Conservation (phyloP, 2,797 vertebrate genomes). For the Phalloptychus januarius region DNA sequence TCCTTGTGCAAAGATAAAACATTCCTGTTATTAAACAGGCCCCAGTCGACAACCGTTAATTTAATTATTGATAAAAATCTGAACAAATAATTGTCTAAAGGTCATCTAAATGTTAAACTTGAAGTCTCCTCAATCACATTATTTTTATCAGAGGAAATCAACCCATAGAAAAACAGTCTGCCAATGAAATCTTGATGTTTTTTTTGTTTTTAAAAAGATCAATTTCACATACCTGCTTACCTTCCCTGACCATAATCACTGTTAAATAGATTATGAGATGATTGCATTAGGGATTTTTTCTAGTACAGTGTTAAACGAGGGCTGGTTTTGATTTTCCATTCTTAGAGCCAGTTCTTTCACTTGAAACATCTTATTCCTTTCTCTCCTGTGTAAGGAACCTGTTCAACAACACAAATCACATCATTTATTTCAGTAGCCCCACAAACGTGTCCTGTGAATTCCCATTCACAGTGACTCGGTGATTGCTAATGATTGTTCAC, state of each 20-base stretch:
- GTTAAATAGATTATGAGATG: background rate
- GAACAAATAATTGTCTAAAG: conserved; percentile 26
- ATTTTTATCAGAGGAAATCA: background rate
- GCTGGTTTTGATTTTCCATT: background rate
- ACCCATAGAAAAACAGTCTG: background rate
- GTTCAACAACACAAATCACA: background rate
- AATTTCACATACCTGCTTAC: background rate
- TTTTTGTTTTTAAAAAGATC: background rate
- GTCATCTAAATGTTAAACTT: conserved; percentile 28
- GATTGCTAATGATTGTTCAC: background rate
- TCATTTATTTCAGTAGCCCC: background rate
- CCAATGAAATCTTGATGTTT: background rate
- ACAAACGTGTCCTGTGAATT: background rate
- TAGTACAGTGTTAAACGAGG: background rate
- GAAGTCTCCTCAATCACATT: background rate
- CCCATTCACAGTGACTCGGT: background rate
- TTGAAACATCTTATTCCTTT: background rate
- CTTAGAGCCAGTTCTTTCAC: background rate
- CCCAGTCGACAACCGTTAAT: conserved; percentile 15
- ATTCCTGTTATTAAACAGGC: conserved; percentile 24
- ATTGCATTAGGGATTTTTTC: background rate
- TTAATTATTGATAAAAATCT: conserved; percentile 34
- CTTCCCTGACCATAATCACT: background rate
- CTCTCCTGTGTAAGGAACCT: background rate
- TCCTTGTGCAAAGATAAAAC: conserved; percentile 23